Evolutionary conservation across 2,888 invertebrate genomes (phyloP).

Genomic region (Thecocarcelia acutangulata): DNA sequence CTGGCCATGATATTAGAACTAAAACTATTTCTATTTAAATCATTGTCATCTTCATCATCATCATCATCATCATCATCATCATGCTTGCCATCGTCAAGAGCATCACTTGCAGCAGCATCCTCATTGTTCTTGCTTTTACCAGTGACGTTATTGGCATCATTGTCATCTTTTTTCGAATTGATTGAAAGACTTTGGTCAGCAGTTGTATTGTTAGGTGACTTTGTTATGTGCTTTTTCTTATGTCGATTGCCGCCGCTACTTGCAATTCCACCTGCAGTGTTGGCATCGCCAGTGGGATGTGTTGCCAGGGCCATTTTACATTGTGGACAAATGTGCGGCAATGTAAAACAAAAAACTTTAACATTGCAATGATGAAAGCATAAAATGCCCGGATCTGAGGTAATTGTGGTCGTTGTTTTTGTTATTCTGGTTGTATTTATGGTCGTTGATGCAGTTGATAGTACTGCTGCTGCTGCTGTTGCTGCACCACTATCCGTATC

Average conservation of each 20-base stretch:
- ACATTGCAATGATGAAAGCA: conserved; percentile 95
- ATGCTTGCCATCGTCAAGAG: background rate
- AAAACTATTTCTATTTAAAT: conserved; percentile 44
- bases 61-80: conserved; percentile 18
- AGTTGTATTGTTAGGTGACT: conserved; percentile 19
- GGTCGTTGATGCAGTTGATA: conserved; percentile 36
- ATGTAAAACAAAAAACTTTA: conserved; percentile 90
- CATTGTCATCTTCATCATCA: conserved; percentile 48
- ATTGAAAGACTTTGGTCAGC: conserved; percentile 47
- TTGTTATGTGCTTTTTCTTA: conserved; percentile 51
- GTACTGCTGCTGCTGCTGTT: conserved; percentile 25
- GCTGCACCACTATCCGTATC: background rate
- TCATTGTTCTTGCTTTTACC: conserved; percentile 8
- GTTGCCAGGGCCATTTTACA: conserved; percentile 86
- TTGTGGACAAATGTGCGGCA: conserved; percentile 90
- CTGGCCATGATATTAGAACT: conserved; percentile 55
- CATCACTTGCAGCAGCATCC: conserved; percentile 10
- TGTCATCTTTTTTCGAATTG: conserved; percentile 51
- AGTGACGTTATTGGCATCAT: conserved; percentile 38
- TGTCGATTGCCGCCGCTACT: conserved; percentile 34
- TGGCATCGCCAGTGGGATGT: conserved; percentile 66
- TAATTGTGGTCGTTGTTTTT: conserved; percentile 77
- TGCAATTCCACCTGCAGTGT: conserved; percentile 49
- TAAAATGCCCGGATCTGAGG: conserved; percentile 89
- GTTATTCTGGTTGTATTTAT: conserved; percentile 72